Conservation (phyloP, 1,140 invertebrate species). For the Archegozetes longisetosus region DNA sequence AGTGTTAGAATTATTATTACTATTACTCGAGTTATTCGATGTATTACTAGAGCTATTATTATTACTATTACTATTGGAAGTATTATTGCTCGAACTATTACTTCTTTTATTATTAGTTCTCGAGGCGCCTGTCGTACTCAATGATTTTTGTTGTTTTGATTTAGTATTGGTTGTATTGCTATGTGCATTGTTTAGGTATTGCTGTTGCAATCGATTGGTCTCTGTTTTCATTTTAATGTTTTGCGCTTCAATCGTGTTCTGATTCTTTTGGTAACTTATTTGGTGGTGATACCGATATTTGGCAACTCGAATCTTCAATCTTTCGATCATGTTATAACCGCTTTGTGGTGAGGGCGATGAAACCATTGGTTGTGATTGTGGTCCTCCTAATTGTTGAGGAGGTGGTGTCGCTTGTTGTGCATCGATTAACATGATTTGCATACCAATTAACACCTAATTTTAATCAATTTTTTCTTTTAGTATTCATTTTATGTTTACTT, state of each 20-base stretch:
- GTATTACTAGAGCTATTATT: too few relatives aligned
- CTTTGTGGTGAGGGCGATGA: not conserved
- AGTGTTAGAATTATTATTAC: not conserved
- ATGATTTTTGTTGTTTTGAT: not conserved
- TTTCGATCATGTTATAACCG: not conserved
- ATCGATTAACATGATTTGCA: not conserved
- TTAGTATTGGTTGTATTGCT: not conserved
- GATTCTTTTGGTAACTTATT: not conserved
- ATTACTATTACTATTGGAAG: too few relatives aligned
- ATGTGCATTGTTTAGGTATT: not conserved
- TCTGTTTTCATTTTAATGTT: not conserved
- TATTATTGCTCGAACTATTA: not conserved
- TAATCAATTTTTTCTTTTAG: not conserved
- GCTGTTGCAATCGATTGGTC: not conserved
- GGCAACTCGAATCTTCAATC: not conserved
- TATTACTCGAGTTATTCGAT: too few relatives aligned
- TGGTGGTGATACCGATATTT: not conserved
- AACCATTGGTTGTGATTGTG: not conserved
- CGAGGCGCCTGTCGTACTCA: not conserved
- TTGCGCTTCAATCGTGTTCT: not conserved
- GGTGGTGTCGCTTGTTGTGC: not conserved
- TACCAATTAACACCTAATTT: not conserved
- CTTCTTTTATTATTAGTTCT: not conserved
- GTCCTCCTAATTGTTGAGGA: not conserved
- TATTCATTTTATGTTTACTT: too few relatives aligned